These are phyloP conservation scores for Venusia cambrica DNA, from an alignment of 2,888 invertebrate genomes.

Conservation along the genomic window DNA sequence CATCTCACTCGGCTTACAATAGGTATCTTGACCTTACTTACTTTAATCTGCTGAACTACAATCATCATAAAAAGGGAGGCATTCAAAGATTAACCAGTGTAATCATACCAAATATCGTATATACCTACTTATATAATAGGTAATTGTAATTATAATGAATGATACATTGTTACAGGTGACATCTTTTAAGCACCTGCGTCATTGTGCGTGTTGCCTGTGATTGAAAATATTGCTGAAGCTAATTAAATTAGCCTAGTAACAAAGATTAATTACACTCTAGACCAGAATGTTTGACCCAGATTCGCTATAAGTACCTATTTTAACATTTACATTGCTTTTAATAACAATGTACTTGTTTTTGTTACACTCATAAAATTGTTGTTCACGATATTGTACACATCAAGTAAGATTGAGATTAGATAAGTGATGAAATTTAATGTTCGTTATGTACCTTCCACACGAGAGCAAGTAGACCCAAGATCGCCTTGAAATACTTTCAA, in stretches of 20 bases:
- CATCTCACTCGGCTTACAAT: conserved; percentile 2
- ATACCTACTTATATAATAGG: no score
- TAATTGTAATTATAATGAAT: no score
- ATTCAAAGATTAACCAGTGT: no score
- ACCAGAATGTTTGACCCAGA: conserved; percentile 14
- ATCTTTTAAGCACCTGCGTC: no score
- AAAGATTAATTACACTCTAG: background rate
- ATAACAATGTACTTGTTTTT: conserved; percentile 13
- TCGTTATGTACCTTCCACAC: conserved; percentile 44
- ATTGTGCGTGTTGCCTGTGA: no score
- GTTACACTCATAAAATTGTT: conserved; percentile 7
- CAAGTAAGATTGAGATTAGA: conserved; percentile 21
- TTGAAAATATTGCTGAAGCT: no score
- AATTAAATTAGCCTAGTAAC: no score
- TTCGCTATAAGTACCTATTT: background rate
- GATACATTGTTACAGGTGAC: no score
- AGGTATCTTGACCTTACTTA: no score
- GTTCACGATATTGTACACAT: conserved; percentile 7
- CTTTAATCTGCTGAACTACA: no score
- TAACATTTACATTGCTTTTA: conserved; percentile 13
- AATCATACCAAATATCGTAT: no score
- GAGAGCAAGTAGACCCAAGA: conserved; percentile 49
- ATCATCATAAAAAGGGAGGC: no score
- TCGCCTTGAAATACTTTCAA: conserved; percentile 80
- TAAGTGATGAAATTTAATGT: conserved; percentile 34